A percentile compares a stretch with the other conserved stretches of the same genome.
Conservation (phyloP, 2,113 vertebrate genomes). For the Epinephelus fuscoguttatus region DNA sequence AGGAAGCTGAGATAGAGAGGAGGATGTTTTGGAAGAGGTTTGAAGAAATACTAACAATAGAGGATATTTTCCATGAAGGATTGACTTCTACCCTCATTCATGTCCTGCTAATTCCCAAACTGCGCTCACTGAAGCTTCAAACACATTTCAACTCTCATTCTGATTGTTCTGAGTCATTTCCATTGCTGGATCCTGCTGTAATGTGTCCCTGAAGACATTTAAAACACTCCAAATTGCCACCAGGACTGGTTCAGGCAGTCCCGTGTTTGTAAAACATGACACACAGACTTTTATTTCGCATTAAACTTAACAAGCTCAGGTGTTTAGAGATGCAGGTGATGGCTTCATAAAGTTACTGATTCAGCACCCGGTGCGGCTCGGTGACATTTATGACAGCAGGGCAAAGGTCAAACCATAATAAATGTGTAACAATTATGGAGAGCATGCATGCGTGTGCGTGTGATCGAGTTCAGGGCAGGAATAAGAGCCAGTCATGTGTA, state of each 20-base stretch:
- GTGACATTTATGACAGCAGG: conserved; percentile 40
- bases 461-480: conserved; percentile 22
- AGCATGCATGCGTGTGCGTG: conserved; percentile 17
- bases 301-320: neutral
- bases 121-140: neutral
- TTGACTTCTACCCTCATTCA: neutral
- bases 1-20: conserved; percentile 41
- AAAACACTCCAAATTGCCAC: neutral
- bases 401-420: conserved; percentile 70
- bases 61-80: conserved; percentile 27
- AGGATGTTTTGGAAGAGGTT: conserved; percentile 60
- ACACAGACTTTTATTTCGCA: neutral
- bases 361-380: conserved; percentile 29
- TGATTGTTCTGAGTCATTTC: neutral
- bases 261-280: neutral
- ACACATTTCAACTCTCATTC: neutral
- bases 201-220: neutral
- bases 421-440: conserved; percentile 63
- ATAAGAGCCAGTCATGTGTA: conserved; percentile 68
- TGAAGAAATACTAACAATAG: conserved; percentile 59
- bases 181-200: neutral
- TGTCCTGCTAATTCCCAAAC: neutral
- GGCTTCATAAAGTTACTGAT: conserved; percentile 57
- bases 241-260: neutral
- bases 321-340: neutral